These are phyloP conservation scores for Zosterops pallidus DNA, from an alignment of 2,113 vertebrate genomes.

Conservation along the genomic window DNA sequence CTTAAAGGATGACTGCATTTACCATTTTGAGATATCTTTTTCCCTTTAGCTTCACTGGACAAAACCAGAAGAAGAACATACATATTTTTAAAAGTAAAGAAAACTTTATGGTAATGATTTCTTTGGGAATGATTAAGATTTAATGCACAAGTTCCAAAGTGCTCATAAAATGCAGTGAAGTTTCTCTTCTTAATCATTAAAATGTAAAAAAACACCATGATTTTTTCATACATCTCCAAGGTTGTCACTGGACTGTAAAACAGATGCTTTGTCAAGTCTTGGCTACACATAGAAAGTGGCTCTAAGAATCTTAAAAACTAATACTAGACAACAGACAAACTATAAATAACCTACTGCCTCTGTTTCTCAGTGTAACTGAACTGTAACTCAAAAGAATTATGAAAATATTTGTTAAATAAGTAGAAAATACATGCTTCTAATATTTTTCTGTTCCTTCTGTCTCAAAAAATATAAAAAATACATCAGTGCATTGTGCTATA, in stretches of 20 bases:
- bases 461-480: background rate
- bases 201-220: background rate
- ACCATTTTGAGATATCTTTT: background rate
- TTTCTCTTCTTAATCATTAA: background rate
- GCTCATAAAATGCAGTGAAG: background rate
- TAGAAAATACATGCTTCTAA: background rate
- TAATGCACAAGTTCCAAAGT: background rate
- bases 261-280: background rate
- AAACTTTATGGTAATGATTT: background rate
- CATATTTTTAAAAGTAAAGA: background rate
- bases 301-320: background rate
- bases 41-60: background rate
- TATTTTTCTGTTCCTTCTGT: background rate
- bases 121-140: background rate
- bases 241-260: background rate
- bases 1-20: background rate
- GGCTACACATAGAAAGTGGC: background rate
- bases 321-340: background rate
- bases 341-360: background rate
- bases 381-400: background rate
- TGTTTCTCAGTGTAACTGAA: background rate
- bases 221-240: background rate
- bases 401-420: background rate
- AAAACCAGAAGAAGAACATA: background rate
- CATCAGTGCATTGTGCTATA: background rate